Base-by-base conservation (phyloP, 2,113 vertebrate species). In the Callipepla californica region DNA sequence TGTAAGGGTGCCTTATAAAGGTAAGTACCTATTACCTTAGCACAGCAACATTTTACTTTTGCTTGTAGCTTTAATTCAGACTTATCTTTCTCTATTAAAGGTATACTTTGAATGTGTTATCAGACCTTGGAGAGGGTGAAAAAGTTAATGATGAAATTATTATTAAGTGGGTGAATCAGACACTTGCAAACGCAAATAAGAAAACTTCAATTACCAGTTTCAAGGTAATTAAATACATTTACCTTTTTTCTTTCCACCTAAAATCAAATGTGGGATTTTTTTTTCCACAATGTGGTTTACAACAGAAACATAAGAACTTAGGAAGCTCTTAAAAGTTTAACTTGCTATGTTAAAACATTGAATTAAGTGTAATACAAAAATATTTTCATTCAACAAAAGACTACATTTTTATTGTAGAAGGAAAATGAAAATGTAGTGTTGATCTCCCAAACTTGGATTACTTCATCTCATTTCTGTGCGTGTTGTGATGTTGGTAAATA, bases 101-200 rank as follows among this genome's bases (percentile, higher is more conserved):
- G 97, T 99, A 99, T 92, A 99, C 99, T 66, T 53, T 99, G 96
- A 98, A 98, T 66, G 99, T 99, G 59, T 94, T 99, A 22, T 99
- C 98, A 10, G 98, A 99, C 93, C 97, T 99, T 91, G 99, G 99
- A 84, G 98, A 98, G 7, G 99, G 99, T 11, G 98, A 98, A 89
- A 99, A 98, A 97, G 98, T 99, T 67, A 99, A 96, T 78, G 99
- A 99, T 97, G 98, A 98, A 44, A 95, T 98, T 89, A 99, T 99
- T 93, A 98, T 99, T 89, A 97, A 97, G 77, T 99, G 99, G 99
- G 99, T 99, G 95, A 99, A 99, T 97, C 96, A 97, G 86, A 99
- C 98, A 32, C 98, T 99, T 93, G 95, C 96, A 95, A 92, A 96
- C 80, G 98, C 98, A 95, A 80, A 90, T 32, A 99, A 99, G 96